Conservation (phyloP, 2,797 vertebrate genomes). For the Notoglanidium macrostoma region DNA sequence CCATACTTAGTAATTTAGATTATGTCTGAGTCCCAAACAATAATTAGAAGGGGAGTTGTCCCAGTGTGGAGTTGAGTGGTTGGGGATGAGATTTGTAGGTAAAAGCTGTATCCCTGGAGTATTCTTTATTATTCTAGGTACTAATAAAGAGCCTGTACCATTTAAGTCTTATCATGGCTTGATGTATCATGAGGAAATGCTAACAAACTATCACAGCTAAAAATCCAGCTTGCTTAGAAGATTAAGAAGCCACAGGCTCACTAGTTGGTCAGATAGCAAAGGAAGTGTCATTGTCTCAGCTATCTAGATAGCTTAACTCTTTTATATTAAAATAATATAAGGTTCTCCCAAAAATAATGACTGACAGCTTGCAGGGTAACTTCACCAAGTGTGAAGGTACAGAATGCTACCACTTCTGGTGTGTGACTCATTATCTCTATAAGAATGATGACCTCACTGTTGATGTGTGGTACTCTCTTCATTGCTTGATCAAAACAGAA, state of each 20-base stretch:
- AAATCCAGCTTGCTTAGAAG: background rate
- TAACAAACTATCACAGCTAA: background rate
- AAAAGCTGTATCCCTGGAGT: background rate
- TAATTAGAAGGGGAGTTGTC: background rate
- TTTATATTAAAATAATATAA: background rate
- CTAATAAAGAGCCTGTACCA: background rate
- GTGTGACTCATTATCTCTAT: slow-evolving; percentile 11
- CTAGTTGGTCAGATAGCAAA: background rate
- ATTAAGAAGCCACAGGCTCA: background rate
- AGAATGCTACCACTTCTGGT: background rate
- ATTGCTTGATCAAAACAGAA: slow-evolving; percentile 20
- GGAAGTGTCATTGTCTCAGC: background rate
- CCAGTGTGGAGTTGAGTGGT: background rate
- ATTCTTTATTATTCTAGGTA: background rate
- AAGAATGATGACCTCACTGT: slow-evolving; percentile 29
- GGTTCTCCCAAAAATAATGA: background rate
- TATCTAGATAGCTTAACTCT: background rate
- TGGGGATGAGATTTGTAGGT: background rate
- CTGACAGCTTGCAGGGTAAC: background rate
- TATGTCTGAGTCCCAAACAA: background rate
- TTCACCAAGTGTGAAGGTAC: background rate
- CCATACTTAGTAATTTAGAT: background rate
- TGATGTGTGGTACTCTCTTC: background rate
- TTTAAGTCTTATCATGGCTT: background rate
- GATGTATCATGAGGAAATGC: background rate